These are phyloP conservation scores for Oenanthe oenanthe DNA, from an alignment of 2,113 vertebrate genomes.

Conservation along the genomic window DNA sequence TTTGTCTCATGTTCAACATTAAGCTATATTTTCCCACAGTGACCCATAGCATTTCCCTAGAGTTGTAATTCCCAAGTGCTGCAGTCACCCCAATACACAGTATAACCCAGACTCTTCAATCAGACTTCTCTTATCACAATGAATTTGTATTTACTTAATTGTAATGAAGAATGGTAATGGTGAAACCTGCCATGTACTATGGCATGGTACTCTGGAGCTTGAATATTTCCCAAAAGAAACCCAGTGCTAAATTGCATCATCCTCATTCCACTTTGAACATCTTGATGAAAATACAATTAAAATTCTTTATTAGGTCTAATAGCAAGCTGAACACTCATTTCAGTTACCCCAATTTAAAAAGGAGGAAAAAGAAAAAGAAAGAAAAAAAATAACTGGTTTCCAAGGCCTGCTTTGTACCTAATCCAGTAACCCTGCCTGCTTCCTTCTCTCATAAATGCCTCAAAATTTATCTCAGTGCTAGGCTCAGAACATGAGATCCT, in stretches of 20 bases:
- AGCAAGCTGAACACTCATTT: not conserved
- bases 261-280: not conserved
- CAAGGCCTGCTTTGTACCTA: not conserved
- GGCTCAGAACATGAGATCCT: not conserved
- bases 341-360: not conserved
- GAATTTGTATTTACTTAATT: not conserved
- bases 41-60: not conserved
- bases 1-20: not conserved
- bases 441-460: not conserved
- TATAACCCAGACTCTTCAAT: not conserved
- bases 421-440: not conserved
- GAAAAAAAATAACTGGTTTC: accelerated
- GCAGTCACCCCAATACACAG: accelerated
- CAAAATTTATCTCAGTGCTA: not conserved
- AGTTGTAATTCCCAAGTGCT: not conserved
- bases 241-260: not conserved
- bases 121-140: not conserved
- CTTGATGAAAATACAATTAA: not conserved
- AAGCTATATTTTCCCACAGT: not conserved
- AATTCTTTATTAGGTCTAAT: not conserved
- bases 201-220: not conserved
- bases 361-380: not conserved
- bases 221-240: not conserved
- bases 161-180: not conserved
- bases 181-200: not conserved